Conservation (phyloP, 2,888 invertebrate genomes). For the Chorisops tibialis region DNA sequence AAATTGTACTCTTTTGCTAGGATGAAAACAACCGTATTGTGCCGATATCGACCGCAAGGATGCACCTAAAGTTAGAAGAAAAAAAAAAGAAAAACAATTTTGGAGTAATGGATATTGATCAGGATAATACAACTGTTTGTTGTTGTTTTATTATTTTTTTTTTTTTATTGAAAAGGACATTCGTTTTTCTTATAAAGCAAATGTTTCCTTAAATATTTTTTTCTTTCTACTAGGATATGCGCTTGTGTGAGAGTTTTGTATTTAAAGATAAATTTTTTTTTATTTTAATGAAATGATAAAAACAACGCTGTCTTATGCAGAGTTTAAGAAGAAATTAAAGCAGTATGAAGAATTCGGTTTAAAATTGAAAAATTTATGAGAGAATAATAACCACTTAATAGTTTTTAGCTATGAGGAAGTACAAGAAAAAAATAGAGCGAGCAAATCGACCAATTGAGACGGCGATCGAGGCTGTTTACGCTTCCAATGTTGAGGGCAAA, state of each 20-base stretch:
- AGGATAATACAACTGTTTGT: neutral
- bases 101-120: neutral
- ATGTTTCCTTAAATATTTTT: neutral
- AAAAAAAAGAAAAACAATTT: neutral
- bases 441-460: no score
- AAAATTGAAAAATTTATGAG: no score
- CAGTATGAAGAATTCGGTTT: no score
- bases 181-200: neutral
- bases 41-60: conserved; percentile 95
- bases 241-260: neutral
- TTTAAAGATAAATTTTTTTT: no score
- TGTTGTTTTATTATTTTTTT: neutral
- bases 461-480: no score
- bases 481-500: no score
- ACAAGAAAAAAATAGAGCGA: no score
- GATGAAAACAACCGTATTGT: conserved; percentile 95
- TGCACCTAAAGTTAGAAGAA: conserved; percentile 69
- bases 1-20: conserved; percentile 93
- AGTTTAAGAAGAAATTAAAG: no score
- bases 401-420: no score
- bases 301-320: no score
- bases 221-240: conserved; percentile 2
- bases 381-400: no score
- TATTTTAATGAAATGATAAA: no score
- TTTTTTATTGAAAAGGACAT: neutral